These are phyloP conservation scores for Girardia tigrina DNA, from an alignment of 2,888 invertebrate genomes.

Conservation along the genomic window DNA sequence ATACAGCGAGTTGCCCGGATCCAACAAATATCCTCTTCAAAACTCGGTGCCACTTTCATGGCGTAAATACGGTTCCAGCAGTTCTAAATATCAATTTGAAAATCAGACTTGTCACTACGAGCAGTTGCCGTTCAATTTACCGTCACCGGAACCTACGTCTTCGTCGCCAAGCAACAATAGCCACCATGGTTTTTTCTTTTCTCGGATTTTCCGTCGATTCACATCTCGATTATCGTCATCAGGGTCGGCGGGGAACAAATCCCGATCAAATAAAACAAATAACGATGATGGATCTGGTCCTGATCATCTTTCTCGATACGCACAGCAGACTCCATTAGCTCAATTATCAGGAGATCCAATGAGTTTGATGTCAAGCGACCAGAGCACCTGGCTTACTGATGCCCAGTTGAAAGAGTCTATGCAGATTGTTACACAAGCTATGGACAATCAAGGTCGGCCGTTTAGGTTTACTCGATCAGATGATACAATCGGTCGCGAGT, in stretches of 20 bases:
- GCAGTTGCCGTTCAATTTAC: slow-evolving; percentile 11
- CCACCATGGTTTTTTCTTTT: background rate
- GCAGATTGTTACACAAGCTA: background rate
- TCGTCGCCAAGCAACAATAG: background rate
- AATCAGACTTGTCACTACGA: background rate
- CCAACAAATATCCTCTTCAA: background rate
- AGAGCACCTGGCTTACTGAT: background rate
- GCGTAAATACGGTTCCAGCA: background rate
- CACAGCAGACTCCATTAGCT: background rate
- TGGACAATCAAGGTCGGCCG: background rate
- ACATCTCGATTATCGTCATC: background rate
- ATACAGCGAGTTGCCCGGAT: background rate
- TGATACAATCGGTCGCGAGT: background rate
- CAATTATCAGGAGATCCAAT: background rate
- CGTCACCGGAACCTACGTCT: background rate
- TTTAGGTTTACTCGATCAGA: background rate
- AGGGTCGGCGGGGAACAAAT: too few species aligned
- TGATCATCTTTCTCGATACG: background rate
- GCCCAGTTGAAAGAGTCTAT: background rate
- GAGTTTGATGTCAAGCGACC: background rate
- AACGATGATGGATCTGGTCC: too few species aligned
- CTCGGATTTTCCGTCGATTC: background rate
- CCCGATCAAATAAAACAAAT: background rate
- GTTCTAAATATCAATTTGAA: background rate
- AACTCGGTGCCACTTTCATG: background rate